Conservation (phyloP, 2,888 invertebrate genomes). For the Luperina nickerlii region DNA sequence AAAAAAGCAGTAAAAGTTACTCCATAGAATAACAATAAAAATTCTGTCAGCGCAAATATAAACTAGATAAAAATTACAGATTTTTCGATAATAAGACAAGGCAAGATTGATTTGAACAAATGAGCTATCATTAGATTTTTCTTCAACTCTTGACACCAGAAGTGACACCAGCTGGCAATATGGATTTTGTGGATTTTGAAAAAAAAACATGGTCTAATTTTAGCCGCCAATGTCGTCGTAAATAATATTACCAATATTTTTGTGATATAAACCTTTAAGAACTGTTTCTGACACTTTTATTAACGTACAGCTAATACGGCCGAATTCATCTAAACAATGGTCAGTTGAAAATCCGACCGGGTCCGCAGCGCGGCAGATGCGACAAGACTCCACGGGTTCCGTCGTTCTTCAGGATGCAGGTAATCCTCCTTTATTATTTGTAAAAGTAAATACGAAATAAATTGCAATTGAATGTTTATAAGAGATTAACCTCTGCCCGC, state of each 20-base stretch:
- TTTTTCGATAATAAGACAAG: not conserved
- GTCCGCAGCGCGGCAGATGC: slow-evolving; percentile 75
- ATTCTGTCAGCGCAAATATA: not conserved
- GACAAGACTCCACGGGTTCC: slow-evolving; percentile 92
- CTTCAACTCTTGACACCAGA: not conserved
- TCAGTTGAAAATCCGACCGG: slow-evolving; percentile 71
- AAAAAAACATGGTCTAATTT: not conserved
- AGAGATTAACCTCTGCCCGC: not conserved
- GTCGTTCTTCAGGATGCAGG: slow-evolving; percentile 88
- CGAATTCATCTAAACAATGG: slow-evolving; percentile 87
- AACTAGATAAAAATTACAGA: not conserved
- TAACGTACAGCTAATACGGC: slow-evolving; percentile 91
- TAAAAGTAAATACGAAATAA: slow-evolving; percentile 1
- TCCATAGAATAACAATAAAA: not conserved
- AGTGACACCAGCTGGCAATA: not conserved
- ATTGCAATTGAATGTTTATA: not conserved
- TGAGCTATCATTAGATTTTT: not conserved
- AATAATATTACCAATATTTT: not conserved
- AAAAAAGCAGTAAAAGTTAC: not conserved
- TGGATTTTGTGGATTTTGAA: no score
- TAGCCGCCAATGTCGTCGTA: not conserved
- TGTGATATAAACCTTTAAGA: not conserved
- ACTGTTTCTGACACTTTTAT: slow-evolving; percentile 17
- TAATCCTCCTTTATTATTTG: slow-evolving; percentile 55
- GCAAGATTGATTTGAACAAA: not conserved